phyloP scores from a whole-genome alignment of 2,113 vertebrate genomes.

The Trogon surrucura region DNA sequence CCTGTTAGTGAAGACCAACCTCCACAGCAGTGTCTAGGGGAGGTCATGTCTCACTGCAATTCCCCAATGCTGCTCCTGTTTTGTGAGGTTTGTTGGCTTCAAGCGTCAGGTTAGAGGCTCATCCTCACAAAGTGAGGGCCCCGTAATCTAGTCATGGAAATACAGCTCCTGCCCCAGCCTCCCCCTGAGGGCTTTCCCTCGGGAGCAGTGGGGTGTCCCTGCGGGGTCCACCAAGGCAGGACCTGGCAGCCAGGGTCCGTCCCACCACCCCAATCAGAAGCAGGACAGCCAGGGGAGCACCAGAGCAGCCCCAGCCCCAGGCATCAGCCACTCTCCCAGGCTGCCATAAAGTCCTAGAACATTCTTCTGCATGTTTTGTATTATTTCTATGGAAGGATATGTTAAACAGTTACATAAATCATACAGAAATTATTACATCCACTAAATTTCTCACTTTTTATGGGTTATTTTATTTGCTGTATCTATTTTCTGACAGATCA shows the following conservation, averaged over 20 bases:
- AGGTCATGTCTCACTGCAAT: fast-evolving
- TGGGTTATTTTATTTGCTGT: background rate
- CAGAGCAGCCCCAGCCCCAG: too few species aligned
- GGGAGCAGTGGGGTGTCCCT: fast-evolving
- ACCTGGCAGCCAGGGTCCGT: background rate
- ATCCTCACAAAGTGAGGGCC: background rate
- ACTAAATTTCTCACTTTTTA: background rate
- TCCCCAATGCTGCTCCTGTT: background rate
- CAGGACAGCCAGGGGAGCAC: too few species aligned
- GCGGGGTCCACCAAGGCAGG: background rate
- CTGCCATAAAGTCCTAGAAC: too few species aligned
- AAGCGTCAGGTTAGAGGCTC: background rate
- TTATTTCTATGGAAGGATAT: background rate
- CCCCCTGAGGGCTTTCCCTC: background rate
- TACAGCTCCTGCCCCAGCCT: fast-evolving
- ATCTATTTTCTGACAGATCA: background rate
- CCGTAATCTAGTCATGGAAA: background rate
- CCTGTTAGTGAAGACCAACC: background rate
- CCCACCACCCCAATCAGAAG: too few species aligned
- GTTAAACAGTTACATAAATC: background rate
- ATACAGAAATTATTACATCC: background rate
- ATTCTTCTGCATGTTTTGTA: background rate
- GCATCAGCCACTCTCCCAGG: too few species aligned
- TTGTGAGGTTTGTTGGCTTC: background rate
- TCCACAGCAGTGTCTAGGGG: background rate